A percentile compares a stretch with the other conserved stretches of the same genome.
These are phyloP conservation scores for Antheraea mylitta DNA, from an alignment of 1,140 invertebrate genomes.

Conservation along the genomic window DNA sequence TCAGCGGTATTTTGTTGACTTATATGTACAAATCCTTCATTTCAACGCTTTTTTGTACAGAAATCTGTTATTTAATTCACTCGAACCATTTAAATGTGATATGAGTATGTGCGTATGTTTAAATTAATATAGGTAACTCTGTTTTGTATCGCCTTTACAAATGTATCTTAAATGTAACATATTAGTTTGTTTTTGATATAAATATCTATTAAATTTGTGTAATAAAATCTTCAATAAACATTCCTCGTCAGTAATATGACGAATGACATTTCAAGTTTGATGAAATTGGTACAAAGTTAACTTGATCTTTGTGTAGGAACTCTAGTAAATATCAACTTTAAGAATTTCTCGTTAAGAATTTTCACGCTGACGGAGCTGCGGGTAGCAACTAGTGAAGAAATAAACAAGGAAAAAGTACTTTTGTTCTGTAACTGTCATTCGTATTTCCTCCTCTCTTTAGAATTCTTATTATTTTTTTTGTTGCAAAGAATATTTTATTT, in stretches of 20 bases:
- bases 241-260: too few relatives aligned
- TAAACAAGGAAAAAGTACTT: slow-evolving; percentile 21
- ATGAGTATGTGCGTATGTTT: background rate
- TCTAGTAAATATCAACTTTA: too few relatives aligned
- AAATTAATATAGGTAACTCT: background rate
- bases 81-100: background rate
- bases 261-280: too few relatives aligned
- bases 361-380: background rate
- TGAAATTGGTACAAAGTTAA: too few relatives aligned
- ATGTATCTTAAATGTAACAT: too few relatives aligned
- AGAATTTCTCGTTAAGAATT: background rate
- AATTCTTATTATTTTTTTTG: slow-evolving; percentile 4
- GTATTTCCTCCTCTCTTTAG: slow-evolving; percentile 19
- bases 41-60: slow-evolving; percentile 5
- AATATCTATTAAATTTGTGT: too few relatives aligned
- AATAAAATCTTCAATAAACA: too few relatives aligned
- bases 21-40: slow-evolving; percentile 14
- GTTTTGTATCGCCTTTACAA: background rate
- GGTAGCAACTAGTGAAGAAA: background rate
- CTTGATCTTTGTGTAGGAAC: too few relatives aligned
- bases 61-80: background rate
- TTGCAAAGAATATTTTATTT: slow-evolving; percentile 33
- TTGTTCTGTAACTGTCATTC: slow-evolving; percentile 37
- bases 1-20: slow-evolving; percentile 21
- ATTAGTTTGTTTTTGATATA: too few relatives aligned